Percentiles rank a stretch among this genome's conserved stretches.
Evolutionary conservation across 2,797 vertebrate genomes (phyloP).

Genomic region (Naso thynnoides): DNA sequence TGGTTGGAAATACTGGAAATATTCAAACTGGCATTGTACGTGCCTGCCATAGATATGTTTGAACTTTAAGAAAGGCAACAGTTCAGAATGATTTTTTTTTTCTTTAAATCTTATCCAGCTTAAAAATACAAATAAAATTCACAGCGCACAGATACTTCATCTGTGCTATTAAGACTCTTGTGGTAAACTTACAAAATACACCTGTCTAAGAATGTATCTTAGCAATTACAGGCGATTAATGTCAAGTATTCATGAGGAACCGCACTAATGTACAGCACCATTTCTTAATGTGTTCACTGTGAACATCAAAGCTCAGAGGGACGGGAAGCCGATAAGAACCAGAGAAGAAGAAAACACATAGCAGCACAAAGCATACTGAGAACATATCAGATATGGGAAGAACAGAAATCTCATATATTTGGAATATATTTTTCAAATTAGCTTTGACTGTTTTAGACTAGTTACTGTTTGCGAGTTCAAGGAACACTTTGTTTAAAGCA

Average conservation of each 20-base stretch:
- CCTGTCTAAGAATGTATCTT: constrained; percentile 14
- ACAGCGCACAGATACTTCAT: background rate
- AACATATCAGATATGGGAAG: constrained; percentile 14
- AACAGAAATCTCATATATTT: constrained; percentile 32
- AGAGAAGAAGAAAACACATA: background rate
- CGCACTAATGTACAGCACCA: constrained; percentile 36
- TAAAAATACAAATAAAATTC: constrained; percentile 12
- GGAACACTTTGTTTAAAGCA: background rate
- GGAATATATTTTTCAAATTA: constrained; percentile 1
- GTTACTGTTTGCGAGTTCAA: background rate
- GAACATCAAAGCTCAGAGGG: background rate
- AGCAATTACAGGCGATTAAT: constrained; percentile 5
- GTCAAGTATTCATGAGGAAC: constrained; percentile 17
- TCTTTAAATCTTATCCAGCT: background rate
- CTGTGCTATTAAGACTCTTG: constrained; percentile 52
- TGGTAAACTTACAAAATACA: constrained; percentile 36
- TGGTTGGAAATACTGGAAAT: background rate
- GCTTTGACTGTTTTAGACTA: constrained; percentile 2
- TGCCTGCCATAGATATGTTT: background rate
- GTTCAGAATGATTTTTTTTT: background rate
- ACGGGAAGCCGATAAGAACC: background rate
- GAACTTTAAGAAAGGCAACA: background rate
- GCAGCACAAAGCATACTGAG: background rate
- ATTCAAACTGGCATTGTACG: background rate
- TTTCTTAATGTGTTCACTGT: constrained; percentile 4